These are phyloP conservation scores for Micromys minutus DNA, from an alignment of 2,113 vertebrate genomes.

Conservation along the genomic window DNA sequence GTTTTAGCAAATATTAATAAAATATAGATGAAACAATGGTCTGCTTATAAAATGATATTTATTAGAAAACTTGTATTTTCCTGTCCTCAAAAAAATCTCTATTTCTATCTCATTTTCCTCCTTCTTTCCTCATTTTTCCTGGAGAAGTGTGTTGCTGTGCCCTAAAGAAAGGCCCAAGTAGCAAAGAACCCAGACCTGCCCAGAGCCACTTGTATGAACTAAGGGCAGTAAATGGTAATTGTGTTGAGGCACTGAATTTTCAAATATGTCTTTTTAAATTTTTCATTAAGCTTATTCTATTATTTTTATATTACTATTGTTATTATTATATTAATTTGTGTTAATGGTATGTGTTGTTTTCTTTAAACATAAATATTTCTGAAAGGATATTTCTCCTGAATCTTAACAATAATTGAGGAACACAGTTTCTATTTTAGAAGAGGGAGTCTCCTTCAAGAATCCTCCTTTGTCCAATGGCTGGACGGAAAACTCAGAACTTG, in stretches of 20 bases:
- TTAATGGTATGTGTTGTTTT: neutral
- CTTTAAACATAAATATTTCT: neutral
- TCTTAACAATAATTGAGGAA: neutral
- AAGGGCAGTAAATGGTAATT: neutral
- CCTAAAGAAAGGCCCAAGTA: neutral
- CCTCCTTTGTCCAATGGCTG: neutral
- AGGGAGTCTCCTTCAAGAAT: neutral
- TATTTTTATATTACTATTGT: neutral
- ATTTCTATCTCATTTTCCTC: neutral
- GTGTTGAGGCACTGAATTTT: neutral
- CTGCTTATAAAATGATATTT: neutral
- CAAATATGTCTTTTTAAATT: neutral
- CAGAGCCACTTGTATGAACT: neutral
- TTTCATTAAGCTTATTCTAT: neutral
- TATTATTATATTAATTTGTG: neutral
- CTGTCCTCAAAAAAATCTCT: neutral
- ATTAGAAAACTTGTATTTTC: neutral
- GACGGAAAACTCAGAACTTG: neutral
- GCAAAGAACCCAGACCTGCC: neutral
- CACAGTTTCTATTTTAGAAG: neutral
- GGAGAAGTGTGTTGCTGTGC: neutral
- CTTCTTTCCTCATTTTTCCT: accelerated
- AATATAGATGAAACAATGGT: neutral
- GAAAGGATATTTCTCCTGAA: neutral
- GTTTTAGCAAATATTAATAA: neutral